Evolutionary conservation across 1,140 invertebrate genomes (phyloP).

Genomic region (Hypothenemus hampei): DNA sequence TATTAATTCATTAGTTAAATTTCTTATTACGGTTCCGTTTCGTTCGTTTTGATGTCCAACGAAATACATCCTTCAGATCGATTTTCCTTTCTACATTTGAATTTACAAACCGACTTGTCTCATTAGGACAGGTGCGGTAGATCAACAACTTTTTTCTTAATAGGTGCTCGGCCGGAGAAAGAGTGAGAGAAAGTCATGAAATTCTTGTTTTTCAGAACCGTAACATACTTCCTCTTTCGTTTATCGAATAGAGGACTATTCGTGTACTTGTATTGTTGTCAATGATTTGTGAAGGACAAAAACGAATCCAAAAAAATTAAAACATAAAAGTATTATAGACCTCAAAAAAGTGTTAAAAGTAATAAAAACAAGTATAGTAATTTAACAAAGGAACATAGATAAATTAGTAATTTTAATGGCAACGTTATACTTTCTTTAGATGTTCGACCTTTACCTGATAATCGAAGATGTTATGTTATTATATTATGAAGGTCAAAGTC

Average conservation of each 20-base stretch:
- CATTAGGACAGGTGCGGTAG: constrained; percentile 19
- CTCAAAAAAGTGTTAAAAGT: neutral
- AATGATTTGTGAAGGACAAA: neutral
- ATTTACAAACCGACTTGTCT: constrained; percentile 8
- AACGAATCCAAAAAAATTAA: neutral
- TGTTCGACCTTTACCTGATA: too few relatives aligned
- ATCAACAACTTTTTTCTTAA: constrained; percentile 9
- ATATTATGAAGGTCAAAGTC: constrained; percentile 15
- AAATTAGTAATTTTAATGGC: neutral
- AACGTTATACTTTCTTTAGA: too few relatives aligned
- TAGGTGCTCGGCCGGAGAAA: constrained; percentile 5
- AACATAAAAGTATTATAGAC: neutral
- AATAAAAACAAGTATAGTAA: neutral
- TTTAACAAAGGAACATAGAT: too few relatives aligned
- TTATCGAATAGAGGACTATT: neutral
- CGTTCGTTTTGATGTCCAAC: too few relatives aligned
- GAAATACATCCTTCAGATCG: neutral
- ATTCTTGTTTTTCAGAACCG: constrained; percentile 12
- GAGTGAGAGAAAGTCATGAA: constrained; percentile 15
- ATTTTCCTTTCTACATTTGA: constrained; percentile 18
- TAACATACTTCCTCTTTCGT: constrained; percentile 10
- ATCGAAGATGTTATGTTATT: too few relatives aligned
- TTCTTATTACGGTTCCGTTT: too few relatives aligned
- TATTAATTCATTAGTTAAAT: too few relatives aligned
- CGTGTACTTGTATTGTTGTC: neutral